Evolutionary conservation across 2,888 invertebrate genomes (phyloP), one percentile per base, ranked within the genome.

Genomic region (Drosophila macrothrix): DNA sequence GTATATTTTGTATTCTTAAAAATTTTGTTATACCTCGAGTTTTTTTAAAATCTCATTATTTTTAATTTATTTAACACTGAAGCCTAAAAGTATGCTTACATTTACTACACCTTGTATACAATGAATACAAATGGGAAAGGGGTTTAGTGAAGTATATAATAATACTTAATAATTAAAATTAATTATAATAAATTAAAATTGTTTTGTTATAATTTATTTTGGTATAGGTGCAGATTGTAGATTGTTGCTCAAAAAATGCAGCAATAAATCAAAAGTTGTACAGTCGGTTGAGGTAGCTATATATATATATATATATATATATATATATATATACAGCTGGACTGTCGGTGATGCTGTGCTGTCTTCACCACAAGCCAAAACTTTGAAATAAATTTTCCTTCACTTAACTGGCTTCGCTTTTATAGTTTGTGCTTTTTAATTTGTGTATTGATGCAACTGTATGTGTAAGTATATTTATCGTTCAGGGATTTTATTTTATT

Each of bases 211-310:
- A 83, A 76, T 80, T 75, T 41, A 77, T 76, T 83, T 65, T 4
- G 46, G 69, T 68, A 65, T 64, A 65, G n/a, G 70, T 25, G 49
- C 46, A 62, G 60, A 43, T 35, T 65, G 73, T 82, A 81, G 64
- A 73, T 81, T 81, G 73, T 73, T 65, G 53, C 63, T 41, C 53
- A 16, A 70, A 55, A 67, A 62, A 50, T 74, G 61, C 63, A 35
- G 64, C 71, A 69, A 85, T 85, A 83, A 83, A 83, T 85, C 86
- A 83, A 85, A 83, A 85, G 73, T 83, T 83, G 37, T 52, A 41
- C 41, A 50, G 64, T 79, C 71, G 59, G 60, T 49, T 50, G 28
- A 60, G 73, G 59, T 72, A 66, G 33, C 50, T 50, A 35, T 16
- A 37, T 6, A 35, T 4, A 12, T 33, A 33, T 9, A 10, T 41